Percentiles rank a stretch among this genome's conserved stretches.
These are phyloP conservation scores for Phylloscopus trochilus DNA, from an alignment of 2,113 vertebrate species.

Conservation along the genomic window DNA sequence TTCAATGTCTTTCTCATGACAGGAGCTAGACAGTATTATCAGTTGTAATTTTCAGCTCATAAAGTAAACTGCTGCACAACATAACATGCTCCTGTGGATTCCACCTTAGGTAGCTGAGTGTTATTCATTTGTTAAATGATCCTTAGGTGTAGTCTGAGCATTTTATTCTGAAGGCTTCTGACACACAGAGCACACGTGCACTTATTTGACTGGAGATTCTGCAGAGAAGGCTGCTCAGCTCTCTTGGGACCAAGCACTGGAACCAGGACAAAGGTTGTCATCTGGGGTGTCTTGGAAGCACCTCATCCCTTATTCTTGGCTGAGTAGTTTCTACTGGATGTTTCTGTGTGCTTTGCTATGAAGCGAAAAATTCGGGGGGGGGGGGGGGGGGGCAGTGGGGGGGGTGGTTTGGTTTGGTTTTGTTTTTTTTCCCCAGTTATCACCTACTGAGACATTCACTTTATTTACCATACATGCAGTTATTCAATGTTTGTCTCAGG, in stretches of 20 bases:
- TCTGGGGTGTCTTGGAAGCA: not conserved
- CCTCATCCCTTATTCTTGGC: not conserved
- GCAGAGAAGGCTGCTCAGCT: not conserved
- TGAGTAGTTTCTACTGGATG: not conserved
- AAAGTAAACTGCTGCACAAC: not conserved
- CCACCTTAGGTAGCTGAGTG: not conserved
- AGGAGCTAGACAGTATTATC: slow-evolving; percentile 20
- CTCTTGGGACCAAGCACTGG: not conserved
- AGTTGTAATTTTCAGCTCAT: not conserved
- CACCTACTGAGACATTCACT: not conserved
- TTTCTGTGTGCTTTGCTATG: not conserved
- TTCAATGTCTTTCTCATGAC: slow-evolving; percentile 16
- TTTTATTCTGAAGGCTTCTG: not conserved
- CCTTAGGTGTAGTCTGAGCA: not conserved
- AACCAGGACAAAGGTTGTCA: not conserved
- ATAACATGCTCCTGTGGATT: not conserved
- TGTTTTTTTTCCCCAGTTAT: not conserved
- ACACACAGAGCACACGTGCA: fast-evolving
- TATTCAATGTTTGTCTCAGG: not conserved
- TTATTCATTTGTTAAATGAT: not conserved
- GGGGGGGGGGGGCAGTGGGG: no score
- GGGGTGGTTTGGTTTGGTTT: not conserved
- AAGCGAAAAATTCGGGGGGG: not conserved
- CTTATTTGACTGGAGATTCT: not conserved
- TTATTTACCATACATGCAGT: not conserved